A percentile compares a stretch with the other conserved stretches of the same genome.
These are phyloP conservation scores for Parasteatoda tepidariorum DNA, from an alignment of 1,140 invertebrate genomes.

Conservation along the genomic window DNA sequence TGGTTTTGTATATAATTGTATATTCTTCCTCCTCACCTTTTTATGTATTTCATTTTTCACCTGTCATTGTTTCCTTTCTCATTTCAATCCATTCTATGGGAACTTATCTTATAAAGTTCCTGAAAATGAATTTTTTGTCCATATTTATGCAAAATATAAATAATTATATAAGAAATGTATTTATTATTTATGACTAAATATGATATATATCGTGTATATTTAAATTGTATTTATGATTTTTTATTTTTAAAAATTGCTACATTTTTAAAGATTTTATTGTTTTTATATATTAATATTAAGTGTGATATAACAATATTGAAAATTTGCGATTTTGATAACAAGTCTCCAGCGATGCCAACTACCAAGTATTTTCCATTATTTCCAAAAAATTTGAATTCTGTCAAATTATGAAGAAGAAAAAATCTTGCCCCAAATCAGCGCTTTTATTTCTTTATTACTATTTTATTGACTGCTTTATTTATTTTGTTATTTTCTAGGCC, in stretches of 20 bases:
- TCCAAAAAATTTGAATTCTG: too few relatives aligned
- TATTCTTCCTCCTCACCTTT: slow-evolving; percentile 34
- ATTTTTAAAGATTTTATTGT: neutral
- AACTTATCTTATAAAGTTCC: neutral
- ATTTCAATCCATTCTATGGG: neutral
- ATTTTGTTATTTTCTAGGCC: too few relatives aligned
- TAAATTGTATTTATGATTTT: slow-evolving; percentile 2
- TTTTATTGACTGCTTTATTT: too few relatives aligned
- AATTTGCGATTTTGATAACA: too few relatives aligned
- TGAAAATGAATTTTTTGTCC: neutral
- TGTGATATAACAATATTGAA: too few relatives aligned
- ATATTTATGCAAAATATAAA: neutral
- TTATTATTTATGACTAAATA: neutral
- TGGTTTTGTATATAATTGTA: slow-evolving; percentile 40
- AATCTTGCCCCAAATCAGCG: too few relatives aligned
- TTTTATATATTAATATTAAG: too few relatives aligned
- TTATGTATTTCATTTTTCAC: slow-evolving; percentile 13
- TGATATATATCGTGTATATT: neutral
- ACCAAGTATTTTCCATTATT: too few relatives aligned
- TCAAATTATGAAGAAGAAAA: too few relatives aligned
- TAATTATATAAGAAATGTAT: neutral
- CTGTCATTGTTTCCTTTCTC: neutral
- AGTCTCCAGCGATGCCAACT: too few relatives aligned
- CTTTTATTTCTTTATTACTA: too few relatives aligned
- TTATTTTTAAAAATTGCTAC: neutral